Conservation (phyloP, 2,797 vertebrate species). For the Sarcophilus harrisii region DNA sequence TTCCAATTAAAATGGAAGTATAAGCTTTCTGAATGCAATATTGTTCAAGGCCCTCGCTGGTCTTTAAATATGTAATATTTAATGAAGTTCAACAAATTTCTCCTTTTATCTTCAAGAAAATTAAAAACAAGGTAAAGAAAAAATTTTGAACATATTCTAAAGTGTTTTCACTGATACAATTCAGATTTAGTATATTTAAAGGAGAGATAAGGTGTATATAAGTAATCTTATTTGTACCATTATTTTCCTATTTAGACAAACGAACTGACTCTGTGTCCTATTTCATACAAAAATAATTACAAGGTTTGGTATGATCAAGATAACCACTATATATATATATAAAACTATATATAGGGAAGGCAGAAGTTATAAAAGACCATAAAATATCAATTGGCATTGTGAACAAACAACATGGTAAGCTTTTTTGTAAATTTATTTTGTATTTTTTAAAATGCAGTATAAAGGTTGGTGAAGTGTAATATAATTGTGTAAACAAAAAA, state of each 20-base stretch:
- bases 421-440: conserved; percentile 88
- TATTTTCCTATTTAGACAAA: conserved; percentile 76
- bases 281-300: conserved; percentile 75
- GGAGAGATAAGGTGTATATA: conserved; percentile 28
- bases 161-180: conserved; percentile 74
- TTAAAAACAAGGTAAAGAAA: conserved; percentile 47
- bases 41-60: conserved; percentile 31
- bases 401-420: conserved; percentile 82
- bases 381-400: conserved; percentile 78
- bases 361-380: conserved; percentile 73
- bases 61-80: conserved; percentile 49
- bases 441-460: conserved; percentile 87
- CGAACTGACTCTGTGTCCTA: conserved; percentile 76
- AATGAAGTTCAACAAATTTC: conserved; percentile 42
- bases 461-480: conserved; percentile 88
- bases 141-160: conserved; percentile 71
- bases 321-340: conserved; percentile 78
- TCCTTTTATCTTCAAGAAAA: conserved; percentile 61
- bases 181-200: conserved; percentile 64
- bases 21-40: conserved; percentile 32
- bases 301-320: conserved; percentile 75
- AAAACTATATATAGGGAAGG: conserved; percentile 55
- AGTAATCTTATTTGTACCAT: conserved; percentile 62
- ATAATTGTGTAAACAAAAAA: conserved; percentile 89
- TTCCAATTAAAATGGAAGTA: conserved; percentile 42